Evolutionary conservation across 2,797 vertebrate genomes (phyloP).

Genomic region (Coendou prehensilis): DNA sequence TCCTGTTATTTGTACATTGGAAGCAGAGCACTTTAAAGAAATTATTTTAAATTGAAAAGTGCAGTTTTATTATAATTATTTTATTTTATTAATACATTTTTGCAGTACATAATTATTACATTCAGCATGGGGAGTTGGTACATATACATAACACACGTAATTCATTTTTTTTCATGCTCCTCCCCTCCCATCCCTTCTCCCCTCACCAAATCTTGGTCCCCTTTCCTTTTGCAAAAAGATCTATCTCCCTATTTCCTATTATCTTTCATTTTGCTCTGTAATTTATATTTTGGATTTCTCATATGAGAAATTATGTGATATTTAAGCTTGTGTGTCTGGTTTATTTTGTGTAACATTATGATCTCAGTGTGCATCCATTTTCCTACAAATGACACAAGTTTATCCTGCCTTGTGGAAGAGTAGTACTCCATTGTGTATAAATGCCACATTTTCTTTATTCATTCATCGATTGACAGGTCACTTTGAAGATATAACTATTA

Average conservation of each 20-base stretch:
- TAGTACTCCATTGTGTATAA: neutral
- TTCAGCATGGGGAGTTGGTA: neutral
- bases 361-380: neutral
- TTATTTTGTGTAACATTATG: too few species aligned
- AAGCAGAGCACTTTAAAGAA: neutral
- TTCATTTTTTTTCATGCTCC: neutral
- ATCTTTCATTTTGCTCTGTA: neutral
- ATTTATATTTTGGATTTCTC: neutral
- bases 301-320: neutral
- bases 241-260: neutral
- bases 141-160: neutral
- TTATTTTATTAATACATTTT: neutral
- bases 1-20: neutral
- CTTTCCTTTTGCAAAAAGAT: neutral
- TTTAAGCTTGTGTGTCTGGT: neutral
- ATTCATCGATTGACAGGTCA: neutral
- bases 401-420: neutral
- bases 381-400: neutral
- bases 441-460: neutral
- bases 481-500: neutral
- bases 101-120: neutral
- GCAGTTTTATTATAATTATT: slow-evolving; percentile 47
- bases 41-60: slow-evolving; percentile 47
- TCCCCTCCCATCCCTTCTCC: neutral
- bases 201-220: neutral